Evolutionary conservation across 1,140 invertebrate genomes (phyloP), one percentile per base, ranked within the genome.

Genomic region (Maniola jurtina): DNA sequence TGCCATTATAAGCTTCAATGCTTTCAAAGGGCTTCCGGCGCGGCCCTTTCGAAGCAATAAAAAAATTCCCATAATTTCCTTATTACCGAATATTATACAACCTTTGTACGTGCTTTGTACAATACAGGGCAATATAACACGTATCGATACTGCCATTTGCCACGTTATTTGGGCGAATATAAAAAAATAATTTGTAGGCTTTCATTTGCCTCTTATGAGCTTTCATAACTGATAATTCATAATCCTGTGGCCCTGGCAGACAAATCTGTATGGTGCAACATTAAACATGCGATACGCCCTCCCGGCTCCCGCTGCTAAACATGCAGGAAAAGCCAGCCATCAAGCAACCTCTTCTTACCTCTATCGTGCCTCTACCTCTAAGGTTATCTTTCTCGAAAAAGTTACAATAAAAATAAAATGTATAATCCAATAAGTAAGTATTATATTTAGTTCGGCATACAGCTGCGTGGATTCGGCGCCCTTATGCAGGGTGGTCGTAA

Each of bases 401-500:
- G 5, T 2, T 9, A 36, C 47, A 40, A 15, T 36, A 38, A 66
- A 61, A 61, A 45, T 48, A 54, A 57, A 56, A 40, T n/a, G 40
- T 61, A 36, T 40, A 34, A 56, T 25, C 35, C 6, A 38, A 35
- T 52, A 52, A 50, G 40, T 58, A 40, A 8, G 63, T 14, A 34
- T 42, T 15, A 66, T 42, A 66, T 42, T 66, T 9, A 9, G 14
- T 33, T 42, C 16, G 6, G 6, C 13, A 45, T 45, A 45, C 42
- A 45, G 11, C 42, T 45, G 42, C 50, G 50, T 34, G 33, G 47
- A 40, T 56, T 54, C 66, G 25, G 25, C 56, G 81, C 81, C 77
- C 83, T 79, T 80, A 83, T 77, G 71, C 79, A 71, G 79, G 78
- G 73, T 79, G 76, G 65, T 82, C 84, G 71, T 83, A 85, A 84